Conservation (phyloP, 2,797 vertebrate genomes). For the Chelon auratus region DNA sequence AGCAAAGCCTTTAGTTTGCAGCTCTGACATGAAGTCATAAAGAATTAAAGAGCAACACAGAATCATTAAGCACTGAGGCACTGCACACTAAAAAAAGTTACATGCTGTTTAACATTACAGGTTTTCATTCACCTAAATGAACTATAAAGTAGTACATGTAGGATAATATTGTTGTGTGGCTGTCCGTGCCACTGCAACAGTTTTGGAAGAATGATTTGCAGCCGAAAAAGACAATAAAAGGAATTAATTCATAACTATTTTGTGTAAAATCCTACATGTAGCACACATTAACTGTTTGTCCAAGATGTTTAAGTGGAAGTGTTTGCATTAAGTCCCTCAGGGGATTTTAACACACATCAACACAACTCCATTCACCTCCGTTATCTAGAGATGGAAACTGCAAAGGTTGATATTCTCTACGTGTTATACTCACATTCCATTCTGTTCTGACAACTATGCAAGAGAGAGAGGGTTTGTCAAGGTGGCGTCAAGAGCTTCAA, state of each 20-base stretch:
- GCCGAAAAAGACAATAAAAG: no score
- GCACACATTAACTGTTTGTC: constrained; percentile 4
- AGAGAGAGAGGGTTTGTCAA: constrained; percentile 85
- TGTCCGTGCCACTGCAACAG: constrained; percentile 4
- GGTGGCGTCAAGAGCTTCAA: constrained; percentile 82
- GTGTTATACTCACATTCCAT: constrained; percentile 88
- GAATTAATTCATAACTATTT: constrained; percentile 1
- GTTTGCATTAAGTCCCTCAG: constrained; percentile 29
- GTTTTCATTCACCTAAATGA: constrained; percentile 3
- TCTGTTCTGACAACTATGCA: constrained; percentile 88
- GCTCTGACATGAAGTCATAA: background rate
- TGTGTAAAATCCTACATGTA: constrained; percentile 60
- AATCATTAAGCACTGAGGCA: constrained; percentile 5
- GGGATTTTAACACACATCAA: constrained; percentile 26
- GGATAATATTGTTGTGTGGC: constrained; percentile 33
- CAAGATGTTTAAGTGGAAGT: background rate
- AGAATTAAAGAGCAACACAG: constrained; percentile 13
- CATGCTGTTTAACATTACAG: constrained; percentile 11
- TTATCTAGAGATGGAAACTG: constrained; percentile 37
- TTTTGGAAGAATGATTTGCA: background rate
- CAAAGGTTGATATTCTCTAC: constrained; percentile 58
- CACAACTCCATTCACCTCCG: constrained; percentile 17
- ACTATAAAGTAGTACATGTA: constrained; percentile 49
- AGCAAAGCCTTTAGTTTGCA: constrained; percentile 46
- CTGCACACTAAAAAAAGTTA: constrained; percentile 13